A percentile compares a stretch with the other conserved stretches of the same genome.
Evolutionary conservation across 1,140 invertebrate genomes (phyloP).

Genomic region (Drosophila pallidifrons): DNA sequence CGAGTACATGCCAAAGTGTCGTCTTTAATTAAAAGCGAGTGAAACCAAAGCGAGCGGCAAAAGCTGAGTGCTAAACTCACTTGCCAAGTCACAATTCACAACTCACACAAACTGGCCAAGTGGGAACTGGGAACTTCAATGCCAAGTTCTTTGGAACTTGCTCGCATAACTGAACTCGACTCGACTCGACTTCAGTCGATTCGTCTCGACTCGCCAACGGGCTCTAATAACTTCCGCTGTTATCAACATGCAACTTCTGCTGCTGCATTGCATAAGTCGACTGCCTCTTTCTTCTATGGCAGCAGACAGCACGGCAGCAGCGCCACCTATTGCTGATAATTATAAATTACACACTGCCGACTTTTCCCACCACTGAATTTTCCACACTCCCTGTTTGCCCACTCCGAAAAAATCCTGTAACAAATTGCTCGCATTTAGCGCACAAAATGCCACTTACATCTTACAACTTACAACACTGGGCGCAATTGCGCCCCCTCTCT

Average conservation of each 20-base stretch:
- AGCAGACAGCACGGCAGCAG: conserved; percentile 39
- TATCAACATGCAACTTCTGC: conserved; percentile 40
- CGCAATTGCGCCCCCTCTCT: conserved; percentile 24
- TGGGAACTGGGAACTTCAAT: conserved; percentile 39
- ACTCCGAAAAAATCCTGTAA: conserved; percentile 63
- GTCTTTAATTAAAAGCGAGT: conserved; percentile 77
- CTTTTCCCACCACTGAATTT: conserved; percentile 35
- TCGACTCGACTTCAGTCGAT: conserved; percentile 23
- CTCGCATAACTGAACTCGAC: conserved; percentile 47
- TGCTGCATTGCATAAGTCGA: conserved; percentile 29
- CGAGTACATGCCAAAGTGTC: conserved; percentile 77
- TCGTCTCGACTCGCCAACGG: conserved; percentile 34
- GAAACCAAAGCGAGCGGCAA: conserved; percentile 48
- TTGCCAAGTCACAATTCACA: too few relatives aligned
- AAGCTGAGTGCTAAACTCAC: conserved; percentile 11
- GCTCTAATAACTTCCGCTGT: conserved; percentile 74
- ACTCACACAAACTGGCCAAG: conserved; percentile 6
- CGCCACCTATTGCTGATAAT: conserved; percentile 75
- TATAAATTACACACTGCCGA: conserved; percentile 52
- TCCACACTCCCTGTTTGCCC: neutral
- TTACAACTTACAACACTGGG: conserved; percentile 14
- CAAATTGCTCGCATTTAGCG: conserved; percentile 78
- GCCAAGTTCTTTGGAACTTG: conserved; percentile 72
- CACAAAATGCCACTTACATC: conserved; percentile 62
- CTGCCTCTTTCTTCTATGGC: neutral